Evolutionary conservation across 2,797 vertebrate genomes (phyloP).

Genomic region (Sebastes kiyomatsui): DNA sequence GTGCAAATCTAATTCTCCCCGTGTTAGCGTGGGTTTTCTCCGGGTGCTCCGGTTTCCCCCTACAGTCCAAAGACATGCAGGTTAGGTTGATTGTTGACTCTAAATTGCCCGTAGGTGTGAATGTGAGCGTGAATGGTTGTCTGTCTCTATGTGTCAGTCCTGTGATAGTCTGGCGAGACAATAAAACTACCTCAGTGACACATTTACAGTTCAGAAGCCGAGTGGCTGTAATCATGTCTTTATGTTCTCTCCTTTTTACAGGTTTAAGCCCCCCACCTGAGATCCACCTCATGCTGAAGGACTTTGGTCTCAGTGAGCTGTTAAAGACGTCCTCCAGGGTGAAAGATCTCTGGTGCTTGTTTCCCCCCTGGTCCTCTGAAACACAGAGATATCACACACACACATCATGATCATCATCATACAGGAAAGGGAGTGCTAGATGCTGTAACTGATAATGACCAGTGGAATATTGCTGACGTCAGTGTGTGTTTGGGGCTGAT

Average conservation of each 20-base stretch:
- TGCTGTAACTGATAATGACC: conserved; percentile 9
- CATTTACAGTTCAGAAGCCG: background rate
- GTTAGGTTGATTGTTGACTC: too few species aligned
- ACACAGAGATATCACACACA: background rate
- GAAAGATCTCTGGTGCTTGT: conserved; percentile 70
- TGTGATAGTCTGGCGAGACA: background rate
- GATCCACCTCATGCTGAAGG: conserved; percentile 90
- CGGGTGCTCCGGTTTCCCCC: too few species aligned
- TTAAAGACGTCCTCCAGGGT: conserved; percentile 90
- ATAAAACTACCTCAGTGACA: conserved; percentile 1
- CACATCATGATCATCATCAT: background rate
- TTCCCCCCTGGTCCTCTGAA: conserved; percentile 52
- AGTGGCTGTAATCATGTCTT: background rate
- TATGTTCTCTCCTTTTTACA: background rate
- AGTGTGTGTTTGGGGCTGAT: background rate
- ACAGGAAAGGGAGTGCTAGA: conserved; percentile 2
- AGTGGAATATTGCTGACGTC: conserved; percentile 2
- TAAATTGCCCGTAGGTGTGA: too few species aligned
- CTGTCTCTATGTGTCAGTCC: too few species aligned
- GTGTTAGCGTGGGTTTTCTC: too few species aligned
- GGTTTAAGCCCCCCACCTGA: conserved; percentile 83
- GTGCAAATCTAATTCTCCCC: too few species aligned
- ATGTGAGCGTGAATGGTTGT: too few species aligned
- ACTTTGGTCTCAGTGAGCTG: conserved; percentile 84
- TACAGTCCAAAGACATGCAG: too few species aligned